Conservation (phyloP, 2,888 invertebrate genomes). For the Chloroclysta siterata region DNA sequence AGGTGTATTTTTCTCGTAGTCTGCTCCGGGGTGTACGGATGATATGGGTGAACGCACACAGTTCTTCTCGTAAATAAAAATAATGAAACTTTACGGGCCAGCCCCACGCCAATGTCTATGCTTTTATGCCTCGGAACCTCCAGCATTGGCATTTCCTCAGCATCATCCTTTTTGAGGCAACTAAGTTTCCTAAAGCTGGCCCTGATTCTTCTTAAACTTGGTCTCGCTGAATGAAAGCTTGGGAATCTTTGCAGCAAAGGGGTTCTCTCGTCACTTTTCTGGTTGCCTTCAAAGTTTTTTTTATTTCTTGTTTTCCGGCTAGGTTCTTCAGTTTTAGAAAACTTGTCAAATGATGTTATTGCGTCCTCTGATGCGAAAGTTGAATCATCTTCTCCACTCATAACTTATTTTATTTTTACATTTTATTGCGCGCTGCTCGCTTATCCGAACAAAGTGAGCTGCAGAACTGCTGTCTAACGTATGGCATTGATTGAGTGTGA, state of each 20-base stretch:
- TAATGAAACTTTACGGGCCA: slow-evolving; percentile 72
- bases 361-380: slow-evolving; percentile 57
- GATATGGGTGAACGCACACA: slow-evolving; percentile 76
- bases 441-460: slow-evolving; percentile 63
- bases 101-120: slow-evolving; percentile 73
- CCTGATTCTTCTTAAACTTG: slow-evolving; percentile 60
- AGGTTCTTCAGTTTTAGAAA: slow-evolving; percentile 36
- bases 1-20: slow-evolving; percentile 72
- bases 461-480: slow-evolving; percentile 62
- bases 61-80: slow-evolving; percentile 74
- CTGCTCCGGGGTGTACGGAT: slow-evolving; percentile 75
- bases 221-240: slow-evolving; percentile 55
- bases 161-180: slow-evolving; percentile 62
- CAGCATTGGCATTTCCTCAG: slow-evolving; percentile 61
- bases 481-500: slow-evolving; percentile 83
- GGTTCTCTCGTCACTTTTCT: slow-evolving; percentile 38
- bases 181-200: slow-evolving; percentile 62
- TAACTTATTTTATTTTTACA: slow-evolving; percentile 59
- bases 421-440: slow-evolving; percentile 56
- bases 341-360: slow-evolving; percentile 51
- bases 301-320: slow-evolving; percentile 30
- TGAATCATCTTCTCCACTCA: slow-evolving; percentile 66
- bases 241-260: slow-evolving; percentile 54
- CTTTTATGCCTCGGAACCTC: slow-evolving; percentile 71
- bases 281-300: slow-evolving; percentile 35